These are phyloP conservation scores for Dermolepida albohirtum DNA, from an alignment of 2,888 invertebrate genomes.

Conservation along the genomic window DNA sequence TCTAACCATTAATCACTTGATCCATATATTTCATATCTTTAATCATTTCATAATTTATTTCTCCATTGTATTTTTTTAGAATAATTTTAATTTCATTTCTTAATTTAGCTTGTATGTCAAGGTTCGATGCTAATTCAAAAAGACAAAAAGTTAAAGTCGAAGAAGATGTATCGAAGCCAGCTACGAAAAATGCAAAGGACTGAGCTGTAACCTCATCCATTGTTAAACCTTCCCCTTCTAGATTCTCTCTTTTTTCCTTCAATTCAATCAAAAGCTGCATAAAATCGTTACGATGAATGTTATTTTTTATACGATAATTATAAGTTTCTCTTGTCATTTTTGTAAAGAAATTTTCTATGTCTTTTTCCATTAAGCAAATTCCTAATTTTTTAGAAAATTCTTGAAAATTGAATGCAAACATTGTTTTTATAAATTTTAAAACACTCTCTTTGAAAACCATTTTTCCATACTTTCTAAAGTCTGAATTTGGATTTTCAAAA, in stretches of 20 bases:
- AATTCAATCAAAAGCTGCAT: constrained; percentile 60
- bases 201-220: constrained; percentile 64
- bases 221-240: constrained; percentile 44
- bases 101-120: constrained; percentile 63
- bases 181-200: constrained; percentile 70
- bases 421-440: constrained; percentile 43
- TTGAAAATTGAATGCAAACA: constrained; percentile 44
- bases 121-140: constrained; percentile 67
- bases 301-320: constrained; percentile 49
- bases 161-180: constrained; percentile 73
- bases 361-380: constrained; percentile 46
- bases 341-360: constrained; percentile 52
- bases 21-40: constrained; percentile 66
- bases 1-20: constrained; percentile 47
- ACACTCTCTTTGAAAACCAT: constrained; percentile 51
- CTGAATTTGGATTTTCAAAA: constrained; percentile 54
- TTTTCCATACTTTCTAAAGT: constrained; percentile 56
- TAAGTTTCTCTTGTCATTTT: constrained; percentile 52
- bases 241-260: constrained; percentile 42
- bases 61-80: constrained; percentile 57
- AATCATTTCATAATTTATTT: constrained; percentile 63
- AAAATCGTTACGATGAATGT: constrained; percentile 58
- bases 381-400: constrained; percentile 44
- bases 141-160: constrained; percentile 69
- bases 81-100: constrained; percentile 60